Evolutionary conservation across 2,113 vertebrate species (phyloP).

Genomic region (Oreotragus oreotragus): DNA sequence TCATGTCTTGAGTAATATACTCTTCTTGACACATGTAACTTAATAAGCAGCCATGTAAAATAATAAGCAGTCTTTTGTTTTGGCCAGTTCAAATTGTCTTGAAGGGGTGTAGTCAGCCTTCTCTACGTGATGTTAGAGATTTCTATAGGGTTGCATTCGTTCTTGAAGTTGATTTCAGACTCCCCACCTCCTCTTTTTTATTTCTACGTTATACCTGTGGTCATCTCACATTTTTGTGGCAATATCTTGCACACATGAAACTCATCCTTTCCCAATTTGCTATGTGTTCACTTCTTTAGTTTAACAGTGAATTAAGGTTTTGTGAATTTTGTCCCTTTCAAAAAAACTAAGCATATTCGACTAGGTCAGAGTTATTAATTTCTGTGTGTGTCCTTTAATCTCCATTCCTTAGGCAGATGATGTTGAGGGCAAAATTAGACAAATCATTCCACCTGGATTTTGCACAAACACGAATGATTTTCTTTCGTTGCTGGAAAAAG

Average conservation of each 20-base stretch:
- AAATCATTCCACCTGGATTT: slow-evolving; percentile 94
- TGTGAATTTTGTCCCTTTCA: slow-evolving; percentile 15
- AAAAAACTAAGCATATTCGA: slow-evolving; percentile 12
- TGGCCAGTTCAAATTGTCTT: not conserved
- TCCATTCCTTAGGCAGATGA: slow-evolving; percentile 88
- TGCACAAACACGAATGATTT: slow-evolving; percentile 94
- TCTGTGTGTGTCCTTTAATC: slow-evolving; percentile 34
- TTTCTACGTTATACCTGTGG: not conserved
- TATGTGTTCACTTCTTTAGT: not conserved
- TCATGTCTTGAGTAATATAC: slow-evolving; percentile 19
- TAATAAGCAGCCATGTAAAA: slow-evolving; percentile 36
- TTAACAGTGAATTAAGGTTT: slow-evolving; percentile 10
- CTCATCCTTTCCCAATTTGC: not conserved
- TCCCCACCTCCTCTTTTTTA: not conserved
- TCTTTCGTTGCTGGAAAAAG: slow-evolving; percentile 93
- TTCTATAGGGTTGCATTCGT: not conserved
- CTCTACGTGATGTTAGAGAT: slow-evolving; percentile 9
- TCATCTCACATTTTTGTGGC: slow-evolving; percentile 3
- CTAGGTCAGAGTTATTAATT: slow-evolving; percentile 18
- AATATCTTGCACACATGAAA: not conserved
- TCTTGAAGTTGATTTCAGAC: slow-evolving; percentile 9
- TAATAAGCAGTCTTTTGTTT: slow-evolving; percentile 55
- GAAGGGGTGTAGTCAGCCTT: not conserved
- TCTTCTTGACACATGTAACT: slow-evolving; percentile 28
- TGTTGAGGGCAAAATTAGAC: slow-evolving; percentile 94